Evolutionary conservation across 2,113 vertebrate genomes (phyloP).

Genomic region (Lophotis ruficrista): DNA sequence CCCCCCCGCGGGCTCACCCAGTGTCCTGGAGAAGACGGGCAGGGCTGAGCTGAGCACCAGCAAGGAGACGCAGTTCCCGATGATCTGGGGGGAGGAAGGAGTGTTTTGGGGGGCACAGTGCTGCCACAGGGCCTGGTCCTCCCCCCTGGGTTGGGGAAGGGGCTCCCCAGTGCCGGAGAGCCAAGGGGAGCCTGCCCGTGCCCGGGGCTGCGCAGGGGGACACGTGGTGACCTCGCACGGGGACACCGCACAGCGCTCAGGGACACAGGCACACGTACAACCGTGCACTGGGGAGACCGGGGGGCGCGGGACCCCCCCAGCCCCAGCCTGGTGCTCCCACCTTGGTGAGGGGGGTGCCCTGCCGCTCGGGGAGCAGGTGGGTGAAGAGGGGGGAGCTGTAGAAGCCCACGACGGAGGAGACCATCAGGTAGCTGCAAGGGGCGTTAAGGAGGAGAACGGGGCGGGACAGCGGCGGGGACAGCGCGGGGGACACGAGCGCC

Average conservation of each 20-base stretch:
- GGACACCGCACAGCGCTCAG: not conserved
- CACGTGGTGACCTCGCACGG: rapidly evolving
- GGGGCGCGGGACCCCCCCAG: not conserved
- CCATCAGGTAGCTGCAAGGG: conserved; percentile 87
- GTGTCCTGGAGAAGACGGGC: conserved; percentile 93
- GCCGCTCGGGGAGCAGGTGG: conserved; percentile 82
- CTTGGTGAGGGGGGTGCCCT: conserved; percentile 93
- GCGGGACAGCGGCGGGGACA: rapidly evolving
- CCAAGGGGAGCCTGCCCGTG: not conserved
- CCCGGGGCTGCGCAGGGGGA: not conserved
- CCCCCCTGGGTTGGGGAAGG: not conserved
- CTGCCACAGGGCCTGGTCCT: not conserved
- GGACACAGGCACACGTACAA: not conserved
- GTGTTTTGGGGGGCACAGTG: not conserved
- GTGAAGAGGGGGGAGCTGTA: conserved; percentile 93
- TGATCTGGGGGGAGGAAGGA: conserved; percentile 81
- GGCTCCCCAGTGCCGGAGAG: not conserved
- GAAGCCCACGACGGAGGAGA: conserved; percentile 94
- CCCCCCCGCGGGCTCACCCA: conserved; percentile 79
- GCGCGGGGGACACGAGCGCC: not conserved
- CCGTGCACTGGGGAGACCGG: too few species aligned
- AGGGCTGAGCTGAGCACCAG: conserved; percentile 95
- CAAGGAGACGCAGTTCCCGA: conserved; percentile 94
- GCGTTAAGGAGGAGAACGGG: conserved; percentile 44
- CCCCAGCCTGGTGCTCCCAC: conserved; percentile 55